Percentiles rank a stretch among this genome's conserved stretches.
phyloP scores from a whole-genome alignment of 2,113 vertebrate genomes.

The Synodontis membranacea region DNA sequence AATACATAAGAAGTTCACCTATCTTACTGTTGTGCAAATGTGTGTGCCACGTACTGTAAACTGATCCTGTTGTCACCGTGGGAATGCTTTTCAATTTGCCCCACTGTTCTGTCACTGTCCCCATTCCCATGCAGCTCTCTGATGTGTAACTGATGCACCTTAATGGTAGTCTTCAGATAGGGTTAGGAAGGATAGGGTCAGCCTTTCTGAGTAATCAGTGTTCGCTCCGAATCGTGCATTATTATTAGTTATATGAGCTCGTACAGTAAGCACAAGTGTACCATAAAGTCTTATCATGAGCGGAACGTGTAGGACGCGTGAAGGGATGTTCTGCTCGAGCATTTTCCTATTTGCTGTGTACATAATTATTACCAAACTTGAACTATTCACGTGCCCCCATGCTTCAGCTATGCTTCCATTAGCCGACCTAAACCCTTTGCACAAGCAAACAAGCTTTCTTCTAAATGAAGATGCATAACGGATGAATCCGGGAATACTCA shows the following conservation, averaged over 20 bases:
- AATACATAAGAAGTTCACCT: not conserved
- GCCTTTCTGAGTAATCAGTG: not conserved
- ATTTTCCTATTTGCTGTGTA: not conserved
- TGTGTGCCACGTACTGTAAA: not conserved
- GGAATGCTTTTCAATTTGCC: not conserved
- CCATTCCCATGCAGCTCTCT: not conserved
- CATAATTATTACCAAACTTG: not conserved
- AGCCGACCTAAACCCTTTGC: not conserved
- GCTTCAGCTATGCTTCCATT: not conserved
- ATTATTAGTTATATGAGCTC: not conserved
- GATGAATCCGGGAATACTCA: not conserved
- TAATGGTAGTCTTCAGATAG: not conserved
- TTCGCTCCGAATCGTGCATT: not conserved
- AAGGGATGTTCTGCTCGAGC: not conserved
- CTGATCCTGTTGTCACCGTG: not conserved
- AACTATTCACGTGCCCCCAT: constrained; percentile 10
- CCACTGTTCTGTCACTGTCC: not conserved
- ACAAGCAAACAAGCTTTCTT: not conserved
- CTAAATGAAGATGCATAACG: not conserved
- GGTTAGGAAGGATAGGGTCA: not conserved
- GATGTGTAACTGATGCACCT: constrained; percentile 5
- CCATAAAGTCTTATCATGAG: constrained; percentile 28
- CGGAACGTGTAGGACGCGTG: constrained; percentile 17
- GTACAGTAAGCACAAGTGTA: constrained; percentile 46
- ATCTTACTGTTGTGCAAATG: not conserved